Evolutionary conservation across 2,113 vertebrate genomes (phyloP).

Genomic region (Hemicordylus capensis): DNA sequence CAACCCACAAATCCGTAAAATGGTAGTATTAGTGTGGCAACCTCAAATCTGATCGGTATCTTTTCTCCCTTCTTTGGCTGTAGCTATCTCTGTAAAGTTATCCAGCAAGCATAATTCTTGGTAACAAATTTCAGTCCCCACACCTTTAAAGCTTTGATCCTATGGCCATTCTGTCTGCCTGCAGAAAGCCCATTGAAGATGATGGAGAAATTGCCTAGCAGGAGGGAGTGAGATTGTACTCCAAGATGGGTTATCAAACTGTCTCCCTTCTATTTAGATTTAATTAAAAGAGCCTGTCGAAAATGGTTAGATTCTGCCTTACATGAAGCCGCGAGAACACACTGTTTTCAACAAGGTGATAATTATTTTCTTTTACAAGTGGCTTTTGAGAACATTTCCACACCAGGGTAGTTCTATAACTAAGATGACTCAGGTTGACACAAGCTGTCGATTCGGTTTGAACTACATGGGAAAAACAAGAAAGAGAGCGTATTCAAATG

Average conservation of each 20-base stretch:
- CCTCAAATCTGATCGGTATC: conserved; percentile 33
- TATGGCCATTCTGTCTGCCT: not conserved
- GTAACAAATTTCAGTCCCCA: not conserved
- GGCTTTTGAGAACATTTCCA: conserved; percentile 48
- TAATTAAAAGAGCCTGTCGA: conserved; percentile 36
- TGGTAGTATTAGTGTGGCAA: conserved; percentile 53
- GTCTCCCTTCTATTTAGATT: conserved; percentile 19
- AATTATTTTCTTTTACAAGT: conserved; percentile 32
- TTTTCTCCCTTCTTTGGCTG: accelerated
- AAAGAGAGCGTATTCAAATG: conserved; percentile 38
- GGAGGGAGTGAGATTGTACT: conserved; percentile 13
- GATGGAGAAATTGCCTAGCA: not conserved
- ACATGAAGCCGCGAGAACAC: not conserved
- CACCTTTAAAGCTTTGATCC: not conserved
- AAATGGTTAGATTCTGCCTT: conserved; percentile 19
- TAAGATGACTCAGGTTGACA: conserved; percentile 1
- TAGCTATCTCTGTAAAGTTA: not conserved
- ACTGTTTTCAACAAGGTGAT: conserved; percentile 26
- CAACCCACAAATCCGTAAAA: not conserved
- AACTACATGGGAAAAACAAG: not conserved
- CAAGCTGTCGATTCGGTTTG: conserved; percentile 17
- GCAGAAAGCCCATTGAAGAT: not conserved
- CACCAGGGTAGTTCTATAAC: conserved; percentile 31
- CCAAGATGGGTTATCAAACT: not conserved
- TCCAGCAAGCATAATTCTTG: not conserved